These are phyloP conservation scores for Scomber scombrus DNA, from an alignment of 2,113 vertebrate genomes.

Conservation along the genomic window DNA sequence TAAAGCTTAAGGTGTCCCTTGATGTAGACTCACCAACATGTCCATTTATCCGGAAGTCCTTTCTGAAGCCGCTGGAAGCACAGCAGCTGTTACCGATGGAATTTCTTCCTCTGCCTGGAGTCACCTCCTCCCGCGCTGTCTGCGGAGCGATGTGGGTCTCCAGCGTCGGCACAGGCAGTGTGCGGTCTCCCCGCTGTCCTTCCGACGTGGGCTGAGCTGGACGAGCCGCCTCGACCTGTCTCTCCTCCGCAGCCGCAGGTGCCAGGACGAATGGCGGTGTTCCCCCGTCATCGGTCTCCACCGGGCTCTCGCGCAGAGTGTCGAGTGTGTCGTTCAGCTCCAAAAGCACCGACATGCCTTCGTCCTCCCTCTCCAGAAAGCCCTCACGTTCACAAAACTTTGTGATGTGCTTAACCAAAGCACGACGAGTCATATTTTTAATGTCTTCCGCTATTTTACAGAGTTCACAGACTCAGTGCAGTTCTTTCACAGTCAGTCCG, in stretches of 20 bases:
- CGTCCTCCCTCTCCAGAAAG: neutral
- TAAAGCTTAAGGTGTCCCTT: too few species aligned
- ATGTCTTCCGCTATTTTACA: neutral
- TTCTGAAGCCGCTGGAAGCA: neutral
- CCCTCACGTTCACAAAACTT: slow-evolving; percentile 15
- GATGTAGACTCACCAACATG: too few species aligned
- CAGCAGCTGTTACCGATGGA: neutral
- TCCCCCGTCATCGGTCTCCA: neutral
- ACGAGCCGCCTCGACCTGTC: neutral
- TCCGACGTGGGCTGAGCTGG: neutral
- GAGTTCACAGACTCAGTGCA: neutral
- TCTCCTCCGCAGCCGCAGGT: neutral
- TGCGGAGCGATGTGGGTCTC: neutral
- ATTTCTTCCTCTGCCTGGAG: neutral
- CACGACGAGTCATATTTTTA: neutral
- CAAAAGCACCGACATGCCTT: slow-evolving; percentile 4
- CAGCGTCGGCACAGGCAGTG: neutral
- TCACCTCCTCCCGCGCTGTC: neutral
- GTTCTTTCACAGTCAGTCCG: neutral
- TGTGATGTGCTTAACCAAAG: neutral
- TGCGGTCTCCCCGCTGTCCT: neutral
- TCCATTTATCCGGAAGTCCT: neutral
- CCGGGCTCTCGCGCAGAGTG: neutral
- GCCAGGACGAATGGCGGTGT: too few species aligned
- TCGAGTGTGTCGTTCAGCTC: neutral